Conservation (phyloP, 2,113 vertebrate species). For the Climacteris rufus region DNA sequence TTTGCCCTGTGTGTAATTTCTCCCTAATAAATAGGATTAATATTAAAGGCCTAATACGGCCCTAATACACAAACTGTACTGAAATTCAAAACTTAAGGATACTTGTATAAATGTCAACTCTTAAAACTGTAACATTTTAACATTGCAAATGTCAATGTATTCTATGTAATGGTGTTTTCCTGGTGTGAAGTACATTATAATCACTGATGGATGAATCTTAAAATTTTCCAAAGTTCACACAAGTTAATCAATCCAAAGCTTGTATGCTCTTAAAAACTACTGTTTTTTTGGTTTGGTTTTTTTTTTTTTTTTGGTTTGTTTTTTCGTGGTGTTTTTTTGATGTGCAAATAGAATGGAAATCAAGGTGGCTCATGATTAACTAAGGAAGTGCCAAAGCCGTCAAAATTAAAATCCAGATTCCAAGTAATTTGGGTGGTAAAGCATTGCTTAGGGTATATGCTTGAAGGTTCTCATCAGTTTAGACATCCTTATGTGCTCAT, state of each 20-base stretch:
- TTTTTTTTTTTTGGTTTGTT: not conserved
- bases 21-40: not conserved
- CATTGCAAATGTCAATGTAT: slow-evolving; percentile 43
- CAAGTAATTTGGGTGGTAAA: not conserved
- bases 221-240: slow-evolving; percentile 20
- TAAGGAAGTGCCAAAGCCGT: not conserved
- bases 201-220: not conserved
- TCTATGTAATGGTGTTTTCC: not conserved
- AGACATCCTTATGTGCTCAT: not conserved
- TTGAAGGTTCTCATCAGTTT: not conserved
- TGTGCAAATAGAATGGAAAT: not conserved
- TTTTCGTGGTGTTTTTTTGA: not conserved
- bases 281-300: not conserved
- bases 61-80: not conserved
- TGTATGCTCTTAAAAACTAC: not conserved
- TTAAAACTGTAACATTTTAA: slow-evolving; percentile 5
- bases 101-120: slow-evolving; percentile 33
- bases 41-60: not conserved
- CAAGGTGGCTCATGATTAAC: not conserved
- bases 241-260: not conserved
- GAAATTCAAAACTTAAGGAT: not conserved
- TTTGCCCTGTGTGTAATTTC: not conserved
- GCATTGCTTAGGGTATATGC: not conserved
- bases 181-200: slow-evolving; percentile 21
- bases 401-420: not conserved